phyloP scores from a whole-genome alignment of 2,888 invertebrate genomes.

The Salticus scenicus region DNA sequence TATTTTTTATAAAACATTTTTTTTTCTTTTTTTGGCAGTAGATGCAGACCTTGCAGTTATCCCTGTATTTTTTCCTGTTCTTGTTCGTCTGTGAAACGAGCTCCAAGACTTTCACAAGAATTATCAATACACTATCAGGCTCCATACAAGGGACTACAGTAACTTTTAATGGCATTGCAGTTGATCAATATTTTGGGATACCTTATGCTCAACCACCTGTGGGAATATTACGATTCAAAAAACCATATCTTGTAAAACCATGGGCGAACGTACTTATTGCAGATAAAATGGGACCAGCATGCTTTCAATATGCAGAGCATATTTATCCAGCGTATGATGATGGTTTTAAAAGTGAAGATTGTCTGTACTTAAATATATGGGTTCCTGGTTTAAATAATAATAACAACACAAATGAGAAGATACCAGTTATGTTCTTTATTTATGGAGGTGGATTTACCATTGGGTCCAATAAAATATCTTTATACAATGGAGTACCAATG shows the following conservation, averaged over 20 bases:
- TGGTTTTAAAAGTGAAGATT: slow-evolving; percentile 54
- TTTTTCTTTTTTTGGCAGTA: no score
- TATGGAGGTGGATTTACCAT: slow-evolving; percentile 44
- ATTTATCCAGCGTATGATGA: slow-evolving; percentile 20
- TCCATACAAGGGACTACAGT: not conserved
- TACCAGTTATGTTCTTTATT: slow-evolving; percentile 56
- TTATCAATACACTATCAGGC: not conserved
- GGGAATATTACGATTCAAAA: slow-evolving; percentile 30
- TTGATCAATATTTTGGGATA: slow-evolving; percentile 30
- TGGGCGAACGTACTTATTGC: not conserved
- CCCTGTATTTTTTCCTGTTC: no score
- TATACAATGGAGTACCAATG: slow-evolving; percentile 16
- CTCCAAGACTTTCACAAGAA: not conserved
- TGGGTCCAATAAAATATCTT: slow-evolving; percentile 6
- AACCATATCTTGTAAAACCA: not conserved
- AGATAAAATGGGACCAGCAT: slow-evolving; percentile 18
- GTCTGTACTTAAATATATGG: slow-evolving; percentile 62
- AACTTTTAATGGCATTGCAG: not conserved
- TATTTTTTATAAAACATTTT: no score
- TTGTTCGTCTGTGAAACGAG: no score
- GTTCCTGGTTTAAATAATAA: no score
- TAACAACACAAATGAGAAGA: no score
- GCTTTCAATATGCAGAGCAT: slow-evolving; percentile 14
- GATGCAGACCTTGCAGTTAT: no score
- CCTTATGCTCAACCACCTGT: slow-evolving; percentile 44